These are phyloP conservation scores for Xylota segnis DNA, from an alignment of 2,888 invertebrate species.

Conservation along the genomic window DNA sequence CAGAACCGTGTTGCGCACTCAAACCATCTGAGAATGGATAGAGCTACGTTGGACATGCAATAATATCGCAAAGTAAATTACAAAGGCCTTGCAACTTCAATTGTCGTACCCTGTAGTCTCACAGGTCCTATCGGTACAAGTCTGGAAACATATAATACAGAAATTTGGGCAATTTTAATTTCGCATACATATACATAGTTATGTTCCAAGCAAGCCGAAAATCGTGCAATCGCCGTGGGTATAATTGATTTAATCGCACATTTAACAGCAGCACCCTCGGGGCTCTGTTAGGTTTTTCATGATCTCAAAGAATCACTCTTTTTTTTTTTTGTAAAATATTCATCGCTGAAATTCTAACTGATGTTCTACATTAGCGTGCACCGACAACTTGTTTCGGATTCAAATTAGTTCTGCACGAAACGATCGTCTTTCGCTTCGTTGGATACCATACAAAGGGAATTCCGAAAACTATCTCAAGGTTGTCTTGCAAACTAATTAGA, in stretches of 20 bases:
- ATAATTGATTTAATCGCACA: neutral
- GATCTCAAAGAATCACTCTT: neutral
- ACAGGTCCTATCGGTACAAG: too few species aligned
- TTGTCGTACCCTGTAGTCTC: too few species aligned
- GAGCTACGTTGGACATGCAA: too few species aligned
- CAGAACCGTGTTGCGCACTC: too few species aligned
- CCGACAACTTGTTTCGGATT: neutral
- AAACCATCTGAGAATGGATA: too few species aligned
- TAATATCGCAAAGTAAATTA: too few species aligned
- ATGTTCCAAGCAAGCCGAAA: neutral
- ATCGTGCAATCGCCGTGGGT: neutral
- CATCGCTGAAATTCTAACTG: conserved; percentile 12
- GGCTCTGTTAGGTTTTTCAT: neutral
- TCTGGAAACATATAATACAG: too few species aligned
- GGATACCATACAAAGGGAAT: neutral
- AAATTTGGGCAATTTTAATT: too few species aligned
- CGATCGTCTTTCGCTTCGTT: conserved; percentile 2
- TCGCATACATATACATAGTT: too few species aligned
- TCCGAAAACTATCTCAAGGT: neutral
- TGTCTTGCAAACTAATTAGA: neutral
- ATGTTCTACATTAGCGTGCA: conserved; percentile 1
- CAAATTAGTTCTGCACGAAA: conserved; percentile 20
- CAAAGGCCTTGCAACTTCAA: too few species aligned
- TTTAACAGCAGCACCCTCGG: neutral
- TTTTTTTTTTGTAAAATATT: neutral